Evolutionary conservation across 2,797 vertebrate genomes (phyloP), one percentile per base, ranked within the genome.

Genomic region (Chaetodon trifasciatus): DNA sequence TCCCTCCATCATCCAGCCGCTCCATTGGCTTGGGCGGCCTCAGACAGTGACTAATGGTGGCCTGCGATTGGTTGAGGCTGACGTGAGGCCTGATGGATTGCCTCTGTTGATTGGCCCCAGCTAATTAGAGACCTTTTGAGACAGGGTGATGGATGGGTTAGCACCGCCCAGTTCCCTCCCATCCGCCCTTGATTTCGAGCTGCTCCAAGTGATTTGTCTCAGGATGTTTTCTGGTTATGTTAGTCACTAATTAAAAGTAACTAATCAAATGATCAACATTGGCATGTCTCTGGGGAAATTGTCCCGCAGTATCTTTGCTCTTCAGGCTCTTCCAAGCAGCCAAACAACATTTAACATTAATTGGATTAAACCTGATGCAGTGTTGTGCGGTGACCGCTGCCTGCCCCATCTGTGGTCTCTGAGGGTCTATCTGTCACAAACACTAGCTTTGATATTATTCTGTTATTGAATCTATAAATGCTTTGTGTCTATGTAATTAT

Each of bases 1-100:
- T 64, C 86, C 95, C 92, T 87, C 89, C 93, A 94, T 97, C 88
- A 92, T 95, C 94, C 91, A 82, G 93, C 92, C 91, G 67, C 5
- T 77, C 93, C 93, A 96, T 95, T 89, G 84, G 95, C 94, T 96
- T 81, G 2, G 62, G 35, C 90, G 77, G 93, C 83, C 89, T 90
- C 93, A 76, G 86, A 58, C 1, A 60, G 90, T 90, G 94, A 96
- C 89, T 88, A 87, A 95, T 94, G 92, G 84, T 91, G 92, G 87
- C 23, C 91, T 74, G 80, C 5, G 85, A 96, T 95, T 95, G 94
- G 92, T 92, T 85, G 78, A 91, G 92, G 77, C 39, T 75, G 92
- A 94, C 76, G 87, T 86, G 85, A 88, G 15, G 42, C 56, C 57
- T 92, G 95, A 96, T 90, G 92, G 89, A 95, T 96, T 88, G 90